Conservation (phyloP, 2,888 invertebrate species). For the Proisotoma minuta region DNA sequence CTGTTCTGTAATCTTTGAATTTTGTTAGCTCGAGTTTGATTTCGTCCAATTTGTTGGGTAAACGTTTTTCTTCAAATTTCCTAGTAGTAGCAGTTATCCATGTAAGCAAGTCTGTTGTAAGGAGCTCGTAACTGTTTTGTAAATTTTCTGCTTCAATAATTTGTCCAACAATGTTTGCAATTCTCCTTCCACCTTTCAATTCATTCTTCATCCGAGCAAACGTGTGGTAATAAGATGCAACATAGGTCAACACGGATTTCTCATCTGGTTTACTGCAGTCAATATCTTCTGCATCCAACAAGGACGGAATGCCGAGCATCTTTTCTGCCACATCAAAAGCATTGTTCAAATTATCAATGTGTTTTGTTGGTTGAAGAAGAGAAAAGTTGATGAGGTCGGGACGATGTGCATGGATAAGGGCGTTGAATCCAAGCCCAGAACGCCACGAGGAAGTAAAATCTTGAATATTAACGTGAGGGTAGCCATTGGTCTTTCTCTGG, state of each 20-base stretch:
- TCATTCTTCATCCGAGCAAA: slow-evolving; percentile 99
- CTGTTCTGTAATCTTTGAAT: slow-evolving; percentile 92
- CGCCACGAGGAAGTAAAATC: slow-evolving; percentile 92
- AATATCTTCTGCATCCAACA: slow-evolving; percentile 94
- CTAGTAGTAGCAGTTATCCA: slow-evolving; percentile 87
- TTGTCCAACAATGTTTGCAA: slow-evolving; percentile 96
- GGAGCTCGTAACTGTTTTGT: slow-evolving; percentile 79
- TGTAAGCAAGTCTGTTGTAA: slow-evolving; percentile 78
- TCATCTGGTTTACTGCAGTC: slow-evolving; percentile 92
- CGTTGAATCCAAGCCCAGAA: slow-evolving; percentile 94
- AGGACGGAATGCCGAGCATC: slow-evolving; percentile 84
- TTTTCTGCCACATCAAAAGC: slow-evolving; percentile 93
- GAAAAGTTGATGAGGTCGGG: slow-evolving; percentile 91
- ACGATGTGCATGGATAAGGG: slow-evolving; percentile 94
- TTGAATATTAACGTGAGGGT: slow-evolving; percentile 79
- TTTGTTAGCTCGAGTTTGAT: slow-evolving; percentile 82
- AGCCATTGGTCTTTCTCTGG: slow-evolving; percentile 94
- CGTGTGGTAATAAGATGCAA: slow-evolving; percentile 97
- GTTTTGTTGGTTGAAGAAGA: slow-evolving; percentile 70
- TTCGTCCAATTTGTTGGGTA: slow-evolving; percentile 91
- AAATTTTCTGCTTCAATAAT: slow-evolving; percentile 92
- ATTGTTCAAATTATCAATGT: slow-evolving; percentile 93
- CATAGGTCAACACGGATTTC: slow-evolving; percentile 98
- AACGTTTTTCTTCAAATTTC: slow-evolving; percentile 75
- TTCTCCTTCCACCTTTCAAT: slow-evolving; percentile 92